phyloP scores from a whole-genome alignment of 1,140 invertebrate genomes.

The Schlechtendalia chinensis region DNA sequence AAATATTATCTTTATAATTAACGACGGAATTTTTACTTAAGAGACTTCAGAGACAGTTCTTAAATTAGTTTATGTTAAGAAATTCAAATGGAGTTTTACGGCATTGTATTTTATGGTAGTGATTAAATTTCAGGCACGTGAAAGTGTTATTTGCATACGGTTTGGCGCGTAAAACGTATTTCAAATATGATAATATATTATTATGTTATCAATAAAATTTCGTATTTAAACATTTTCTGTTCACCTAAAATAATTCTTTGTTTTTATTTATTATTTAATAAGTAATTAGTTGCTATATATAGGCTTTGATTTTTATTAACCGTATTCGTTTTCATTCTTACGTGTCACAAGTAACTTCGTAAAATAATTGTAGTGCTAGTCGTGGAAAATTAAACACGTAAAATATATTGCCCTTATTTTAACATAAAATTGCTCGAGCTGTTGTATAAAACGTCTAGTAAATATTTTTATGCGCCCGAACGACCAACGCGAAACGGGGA shows the following conservation, averaged over 20 bases:
- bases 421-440: not conserved
- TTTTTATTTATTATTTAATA: too few relatives aligned
- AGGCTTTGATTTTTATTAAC: not conserved
- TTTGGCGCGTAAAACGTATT: not conserved
- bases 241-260: too few relatives aligned
- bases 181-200: not conserved
- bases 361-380: not conserved
- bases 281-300: too few relatives aligned
- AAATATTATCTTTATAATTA: not conserved
- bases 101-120: not conserved
- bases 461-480: not conserved
- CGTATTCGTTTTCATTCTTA: slow-evolving; percentile 9
- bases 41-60: not conserved
- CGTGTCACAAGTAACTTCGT: not conserved
- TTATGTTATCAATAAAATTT: slow-evolving; percentile 2
- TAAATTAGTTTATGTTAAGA: not conserved
- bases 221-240: not conserved
- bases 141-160: not conserved
- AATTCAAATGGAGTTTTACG: not conserved
- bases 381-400: not conserved
- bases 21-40: not conserved
- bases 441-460: not conserved
- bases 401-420: not conserved
- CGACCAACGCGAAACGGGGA: not conserved
- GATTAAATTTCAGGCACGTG: slow-evolving; percentile 18